These are phyloP conservation scores for Drosophila azteca DNA, from an alignment of 1,140 invertebrate genomes.

Conservation along the genomic window DNA sequence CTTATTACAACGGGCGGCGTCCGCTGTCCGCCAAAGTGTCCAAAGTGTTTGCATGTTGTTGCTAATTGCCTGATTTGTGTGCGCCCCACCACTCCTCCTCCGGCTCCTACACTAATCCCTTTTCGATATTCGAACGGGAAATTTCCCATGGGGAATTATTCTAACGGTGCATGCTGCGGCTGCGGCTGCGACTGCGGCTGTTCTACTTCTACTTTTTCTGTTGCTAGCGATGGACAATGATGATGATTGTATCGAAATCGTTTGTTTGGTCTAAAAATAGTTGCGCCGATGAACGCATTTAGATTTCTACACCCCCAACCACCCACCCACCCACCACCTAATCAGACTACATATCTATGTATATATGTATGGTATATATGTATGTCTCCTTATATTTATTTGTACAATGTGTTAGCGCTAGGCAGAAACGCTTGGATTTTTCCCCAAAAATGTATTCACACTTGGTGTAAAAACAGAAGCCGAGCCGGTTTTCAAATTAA, in stretches of 20 bases:
- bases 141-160: constrained; percentile 12
- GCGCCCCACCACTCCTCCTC: constrained; percentile 11
- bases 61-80: constrained; percentile 71
- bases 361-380: constrained; percentile 36
- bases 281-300: constrained; percentile 74
- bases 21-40: constrained; percentile 48
- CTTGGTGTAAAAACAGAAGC: constrained; percentile 43
- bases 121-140: constrained; percentile 3
- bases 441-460: constrained; percentile 63
- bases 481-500: constrained; percentile 36
- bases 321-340: constrained; percentile 17
- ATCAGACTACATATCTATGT: constrained; percentile 22
- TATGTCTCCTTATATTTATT: constrained; percentile 29
- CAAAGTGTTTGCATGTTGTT: constrained; percentile 69
- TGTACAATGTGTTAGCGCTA: constrained; percentile 23
- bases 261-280: constrained; percentile 80
- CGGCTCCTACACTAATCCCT: not conserved
- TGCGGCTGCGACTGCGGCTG: constrained; percentile 24
- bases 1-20: constrained; percentile 63
- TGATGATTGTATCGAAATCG: constrained; percentile 70
- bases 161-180: constrained; percentile 51
- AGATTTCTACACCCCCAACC: constrained; percentile 51
- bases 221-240: constrained; percentile 1
- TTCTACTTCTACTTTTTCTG: constrained; percentile 14
- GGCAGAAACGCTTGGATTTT: constrained; percentile 29